Conservation (phyloP, 2,797 vertebrate genomes). For the Enteromius viviparus region DNA sequence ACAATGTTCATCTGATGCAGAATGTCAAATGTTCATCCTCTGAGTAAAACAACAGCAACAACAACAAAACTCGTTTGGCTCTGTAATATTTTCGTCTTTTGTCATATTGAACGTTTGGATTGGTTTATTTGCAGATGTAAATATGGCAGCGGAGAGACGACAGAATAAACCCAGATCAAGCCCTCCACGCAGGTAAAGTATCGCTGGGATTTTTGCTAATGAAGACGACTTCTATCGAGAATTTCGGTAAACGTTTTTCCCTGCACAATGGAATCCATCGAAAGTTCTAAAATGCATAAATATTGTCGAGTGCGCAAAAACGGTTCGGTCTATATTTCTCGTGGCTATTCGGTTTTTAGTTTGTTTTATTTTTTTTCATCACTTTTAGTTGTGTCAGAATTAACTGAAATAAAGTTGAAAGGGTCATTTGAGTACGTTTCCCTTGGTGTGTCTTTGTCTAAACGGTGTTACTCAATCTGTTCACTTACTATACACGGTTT, state of each 20-base stretch:
- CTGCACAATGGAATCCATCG: slow-evolving; percentile 53
- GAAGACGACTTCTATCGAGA: slow-evolving; percentile 70
- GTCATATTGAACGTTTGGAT: slow-evolving; percentile 96
- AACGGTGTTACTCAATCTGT: slow-evolving; percentile 58
- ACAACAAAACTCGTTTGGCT: slow-evolving; percentile 29
- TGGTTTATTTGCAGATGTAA: slow-evolving; percentile 99
- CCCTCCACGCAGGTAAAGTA: slow-evolving; percentile 99
- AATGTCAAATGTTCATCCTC: slow-evolving; percentile 5
- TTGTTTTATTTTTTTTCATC: slow-evolving; percentile 9
- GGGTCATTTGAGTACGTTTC: slow-evolving; percentile 64
- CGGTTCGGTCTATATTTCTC: neutral
- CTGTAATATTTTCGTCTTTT: slow-evolving; percentile 13
- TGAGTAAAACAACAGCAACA: neutral
- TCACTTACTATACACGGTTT: slow-evolving; percentile 1
- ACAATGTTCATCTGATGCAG: neutral
- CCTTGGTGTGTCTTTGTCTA: slow-evolving; percentile 73
- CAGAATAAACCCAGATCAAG: slow-evolving; percentile 93
- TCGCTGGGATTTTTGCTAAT: slow-evolving; percentile 71
- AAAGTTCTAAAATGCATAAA: neutral
- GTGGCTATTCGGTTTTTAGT: slow-evolving; percentile 16
- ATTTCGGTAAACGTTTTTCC: slow-evolving; percentile 51
- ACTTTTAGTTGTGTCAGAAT: slow-evolving; percentile 54
- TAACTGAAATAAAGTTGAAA: slow-evolving; percentile 76
- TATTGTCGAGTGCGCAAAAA: neutral
- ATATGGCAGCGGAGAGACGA: slow-evolving; percentile 99